A percentile compares a stretch with the other conserved stretches of the same genome.
Evolutionary conservation across 2,888 invertebrate species (phyloP).

Genomic region (Stegana nigrithorax): DNA sequence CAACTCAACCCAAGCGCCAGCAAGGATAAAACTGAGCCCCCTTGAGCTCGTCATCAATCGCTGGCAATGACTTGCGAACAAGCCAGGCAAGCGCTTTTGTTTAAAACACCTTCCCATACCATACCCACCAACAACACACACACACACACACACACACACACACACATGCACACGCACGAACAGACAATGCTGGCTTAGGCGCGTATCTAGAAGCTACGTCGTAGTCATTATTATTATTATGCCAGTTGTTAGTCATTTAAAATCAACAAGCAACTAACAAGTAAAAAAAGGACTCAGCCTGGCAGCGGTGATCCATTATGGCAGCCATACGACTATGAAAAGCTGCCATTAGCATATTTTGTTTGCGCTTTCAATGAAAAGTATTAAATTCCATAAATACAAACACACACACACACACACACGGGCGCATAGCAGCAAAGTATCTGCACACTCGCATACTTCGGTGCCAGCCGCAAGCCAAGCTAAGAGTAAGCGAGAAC

Average conservation of each 20-base stretch:
- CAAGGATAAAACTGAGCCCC: too few species aligned
- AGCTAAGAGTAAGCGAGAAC: too few species aligned
- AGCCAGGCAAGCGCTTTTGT: constrained; percentile 4
- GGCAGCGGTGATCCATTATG: constrained; percentile 20
- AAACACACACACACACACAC: constrained; percentile 9
- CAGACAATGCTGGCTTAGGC: not conserved
- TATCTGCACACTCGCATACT: not conserved
- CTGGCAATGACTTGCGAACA: constrained; percentile 16
- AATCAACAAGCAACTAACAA: constrained; percentile 7
- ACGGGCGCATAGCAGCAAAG: too few species aligned
- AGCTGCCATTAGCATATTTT: constrained; percentile 25
- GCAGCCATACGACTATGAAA: not conserved
- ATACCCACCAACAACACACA: too few species aligned
- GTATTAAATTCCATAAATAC: constrained; percentile 23
- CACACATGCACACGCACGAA: not conserved
- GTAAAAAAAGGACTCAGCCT: too few species aligned
- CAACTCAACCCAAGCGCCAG: too few species aligned
- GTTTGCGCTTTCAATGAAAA: constrained; percentile 22
- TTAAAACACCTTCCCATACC: too few species aligned
- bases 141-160: not conserved
- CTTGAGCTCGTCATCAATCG: constrained; percentile 5
- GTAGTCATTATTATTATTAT: constrained; percentile 10
- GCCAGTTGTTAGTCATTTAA: constrained; percentile 14
- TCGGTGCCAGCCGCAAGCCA: too few species aligned
- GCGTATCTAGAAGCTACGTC: too few species aligned